Conservation (phyloP, 2,797 vertebrate species). For the Prunella strophiata region DNA sequence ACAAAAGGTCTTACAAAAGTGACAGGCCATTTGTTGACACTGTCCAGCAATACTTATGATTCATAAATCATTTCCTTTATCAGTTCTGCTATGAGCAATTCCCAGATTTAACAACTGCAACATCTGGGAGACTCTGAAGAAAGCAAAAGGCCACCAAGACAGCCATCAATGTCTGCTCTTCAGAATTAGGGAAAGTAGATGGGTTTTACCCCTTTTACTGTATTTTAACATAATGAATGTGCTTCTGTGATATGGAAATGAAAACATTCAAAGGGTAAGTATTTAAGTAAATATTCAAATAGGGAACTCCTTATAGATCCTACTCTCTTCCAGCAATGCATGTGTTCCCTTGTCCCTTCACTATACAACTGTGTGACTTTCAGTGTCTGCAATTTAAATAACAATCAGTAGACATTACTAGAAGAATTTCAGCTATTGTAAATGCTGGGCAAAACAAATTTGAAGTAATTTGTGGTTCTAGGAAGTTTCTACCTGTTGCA, state of each 20-base stretch:
- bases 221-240: not conserved
- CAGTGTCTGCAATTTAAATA: not conserved
- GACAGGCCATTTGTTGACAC: not conserved
- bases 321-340: not conserved
- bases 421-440: not conserved
- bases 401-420: not conserved
- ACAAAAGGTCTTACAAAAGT: not conserved
- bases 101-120: not conserved
- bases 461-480: not conserved
- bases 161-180: not conserved
- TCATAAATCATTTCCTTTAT: not conserved
- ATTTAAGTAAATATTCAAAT: not conserved
- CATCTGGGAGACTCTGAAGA: not conserved
- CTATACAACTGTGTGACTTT: not conserved
- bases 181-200: not conserved
- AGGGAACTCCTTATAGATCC: not conserved
- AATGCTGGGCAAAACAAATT: not conserved
- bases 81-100: not conserved
- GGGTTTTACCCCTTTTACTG: not conserved
- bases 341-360: not conserved
- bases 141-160: not conserved
- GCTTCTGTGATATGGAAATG: not conserved
- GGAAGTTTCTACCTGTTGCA: not conserved
- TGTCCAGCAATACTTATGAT: not conserved
- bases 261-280: not conserved